These are phyloP conservation scores for Neocrepidodera transversa DNA, from an alignment of 2,888 invertebrate genomes.

Conservation along the genomic window DNA sequence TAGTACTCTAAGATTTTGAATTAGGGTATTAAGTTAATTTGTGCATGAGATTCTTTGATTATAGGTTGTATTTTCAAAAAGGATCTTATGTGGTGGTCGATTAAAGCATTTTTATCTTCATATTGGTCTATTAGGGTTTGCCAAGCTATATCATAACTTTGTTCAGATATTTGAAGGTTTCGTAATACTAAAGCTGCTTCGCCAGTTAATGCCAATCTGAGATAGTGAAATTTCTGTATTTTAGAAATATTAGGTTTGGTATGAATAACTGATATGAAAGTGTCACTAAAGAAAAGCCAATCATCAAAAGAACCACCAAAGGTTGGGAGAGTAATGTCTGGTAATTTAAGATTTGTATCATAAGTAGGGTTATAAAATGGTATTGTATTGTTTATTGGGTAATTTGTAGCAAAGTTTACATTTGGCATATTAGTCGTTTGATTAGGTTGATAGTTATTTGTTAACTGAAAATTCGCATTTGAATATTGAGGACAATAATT, in stretches of 20 bases:
- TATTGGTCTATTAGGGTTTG: slow-evolving; percentile 10
- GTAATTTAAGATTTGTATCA: not conserved
- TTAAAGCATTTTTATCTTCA: slow-evolving; percentile 17
- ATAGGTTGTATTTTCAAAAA: slow-evolving; percentile 14
- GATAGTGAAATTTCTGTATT: slow-evolving; percentile 23
- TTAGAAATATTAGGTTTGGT: slow-evolving; percentile 11
- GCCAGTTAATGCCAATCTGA: not conserved
- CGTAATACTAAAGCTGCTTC: not conserved
- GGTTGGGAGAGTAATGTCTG: not conserved
- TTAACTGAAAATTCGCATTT: too few relatives aligned
- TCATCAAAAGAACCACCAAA: slow-evolving; percentile 2
- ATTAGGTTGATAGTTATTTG: too few relatives aligned
- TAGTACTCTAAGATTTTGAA: slow-evolving; percentile 1
- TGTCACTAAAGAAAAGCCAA: slow-evolving; percentile 10
- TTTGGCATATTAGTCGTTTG: too few relatives aligned
- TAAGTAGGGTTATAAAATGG: not conserved
- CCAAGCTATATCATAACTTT: not conserved
- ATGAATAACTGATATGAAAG: not conserved
- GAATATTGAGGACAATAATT: too few relatives aligned
- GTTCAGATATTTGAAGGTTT: not conserved
- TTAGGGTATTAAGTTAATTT: slow-evolving; percentile 9
- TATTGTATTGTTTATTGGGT: too few relatives aligned
- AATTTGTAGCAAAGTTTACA: too few relatives aligned
- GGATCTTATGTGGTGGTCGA: slow-evolving; percentile 13
- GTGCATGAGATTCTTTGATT: slow-evolving; percentile 7